These are phyloP conservation scores for Drosophila ogumai DNA, from an alignment of 1,140 invertebrate species.

Conservation along the genomic window DNA sequence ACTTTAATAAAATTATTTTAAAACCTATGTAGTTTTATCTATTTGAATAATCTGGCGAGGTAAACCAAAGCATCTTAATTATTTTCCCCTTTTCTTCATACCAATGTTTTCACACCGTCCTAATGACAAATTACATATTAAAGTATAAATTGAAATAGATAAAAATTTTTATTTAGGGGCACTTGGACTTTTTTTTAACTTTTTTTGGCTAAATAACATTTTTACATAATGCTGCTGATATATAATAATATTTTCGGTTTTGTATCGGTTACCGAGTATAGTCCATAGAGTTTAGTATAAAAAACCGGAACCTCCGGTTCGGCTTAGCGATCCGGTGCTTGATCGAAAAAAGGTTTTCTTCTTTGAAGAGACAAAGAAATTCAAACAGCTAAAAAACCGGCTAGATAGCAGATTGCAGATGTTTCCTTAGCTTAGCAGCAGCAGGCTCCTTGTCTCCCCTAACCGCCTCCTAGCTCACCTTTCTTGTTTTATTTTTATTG, in stretches of 20 bases:
- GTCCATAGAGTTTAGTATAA: slow-evolving; percentile 1
- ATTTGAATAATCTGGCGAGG: no score
- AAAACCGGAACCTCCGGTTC: slow-evolving; percentile 15
- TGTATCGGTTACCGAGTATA: not conserved
- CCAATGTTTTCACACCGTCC: no score
- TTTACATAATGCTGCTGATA: no score
- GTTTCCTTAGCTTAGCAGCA: not conserved
- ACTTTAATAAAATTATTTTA: no score
- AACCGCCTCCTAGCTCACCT: slow-evolving; percentile 14
- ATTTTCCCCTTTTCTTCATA: no score
- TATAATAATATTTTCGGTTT: not conserved
- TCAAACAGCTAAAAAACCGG: slow-evolving; percentile 13
- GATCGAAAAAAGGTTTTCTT: slow-evolving; percentile 18
- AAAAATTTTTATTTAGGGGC: no score
- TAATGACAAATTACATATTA: no score
- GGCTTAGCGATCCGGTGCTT: slow-evolving; percentile 8
- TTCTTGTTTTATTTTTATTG: slow-evolving; percentile 60
- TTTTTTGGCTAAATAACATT: no score
- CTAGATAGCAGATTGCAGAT: slow-evolving; percentile 13
- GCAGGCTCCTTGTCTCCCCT: not conserved
- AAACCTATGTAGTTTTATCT: no score
- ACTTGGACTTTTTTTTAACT: no score
- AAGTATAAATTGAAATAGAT: no score
- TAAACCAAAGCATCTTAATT: no score
- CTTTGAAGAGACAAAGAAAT: slow-evolving; percentile 10